These are phyloP conservation scores for Drosophila guanche DNA, from an alignment of 1,140 invertebrate species.

Conservation along the genomic window DNA sequence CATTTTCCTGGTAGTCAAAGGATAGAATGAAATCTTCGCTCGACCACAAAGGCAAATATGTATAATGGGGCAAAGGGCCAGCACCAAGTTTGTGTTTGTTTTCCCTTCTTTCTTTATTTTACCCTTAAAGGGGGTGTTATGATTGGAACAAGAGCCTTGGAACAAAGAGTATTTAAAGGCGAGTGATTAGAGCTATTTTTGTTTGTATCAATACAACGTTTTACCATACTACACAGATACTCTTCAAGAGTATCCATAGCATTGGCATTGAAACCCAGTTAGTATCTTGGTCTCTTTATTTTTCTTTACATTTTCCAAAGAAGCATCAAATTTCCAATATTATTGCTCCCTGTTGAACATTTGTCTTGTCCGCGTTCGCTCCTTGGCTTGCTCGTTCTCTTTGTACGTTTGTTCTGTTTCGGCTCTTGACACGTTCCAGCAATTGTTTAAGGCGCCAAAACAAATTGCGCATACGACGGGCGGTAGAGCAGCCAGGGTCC, in stretches of 20 bases:
- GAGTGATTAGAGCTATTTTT: too few relatives aligned
- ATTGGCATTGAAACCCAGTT: too few relatives aligned
- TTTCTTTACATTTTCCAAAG: slow-evolving; percentile 32
- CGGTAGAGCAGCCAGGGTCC: slow-evolving; percentile 7
- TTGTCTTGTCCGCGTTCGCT: slow-evolving; percentile 46
- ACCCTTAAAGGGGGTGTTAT: too few relatives aligned
- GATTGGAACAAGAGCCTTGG: too few relatives aligned
- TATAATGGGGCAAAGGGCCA: slow-evolving; percentile 7
- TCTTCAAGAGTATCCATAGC: too few relatives aligned
- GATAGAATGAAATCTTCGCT: slow-evolving; percentile 29
- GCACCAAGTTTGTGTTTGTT: not conserved
- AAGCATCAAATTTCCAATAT: slow-evolving; percentile 75
- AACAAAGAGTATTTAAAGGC: too few relatives aligned
- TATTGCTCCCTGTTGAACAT: slow-evolving; percentile 77
- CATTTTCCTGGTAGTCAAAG: slow-evolving; percentile 11
- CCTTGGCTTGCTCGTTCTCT: not conserved
- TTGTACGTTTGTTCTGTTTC: slow-evolving; percentile 8
- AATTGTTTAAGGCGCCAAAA: slow-evolving; percentile 68
- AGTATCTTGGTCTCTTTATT: too few relatives aligned
- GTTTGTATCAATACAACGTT: too few relatives aligned
- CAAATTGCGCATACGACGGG: slow-evolving; percentile 62
- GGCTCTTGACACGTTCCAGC: slow-evolving; percentile 60
- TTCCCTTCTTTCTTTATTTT: not conserved
- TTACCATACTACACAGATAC: too few relatives aligned
- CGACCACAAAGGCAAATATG: slow-evolving; percentile 41